Evolutionary conservation across 1,140 invertebrate species (phyloP).

Genomic region (Drosophila sulfurigaster): DNA sequence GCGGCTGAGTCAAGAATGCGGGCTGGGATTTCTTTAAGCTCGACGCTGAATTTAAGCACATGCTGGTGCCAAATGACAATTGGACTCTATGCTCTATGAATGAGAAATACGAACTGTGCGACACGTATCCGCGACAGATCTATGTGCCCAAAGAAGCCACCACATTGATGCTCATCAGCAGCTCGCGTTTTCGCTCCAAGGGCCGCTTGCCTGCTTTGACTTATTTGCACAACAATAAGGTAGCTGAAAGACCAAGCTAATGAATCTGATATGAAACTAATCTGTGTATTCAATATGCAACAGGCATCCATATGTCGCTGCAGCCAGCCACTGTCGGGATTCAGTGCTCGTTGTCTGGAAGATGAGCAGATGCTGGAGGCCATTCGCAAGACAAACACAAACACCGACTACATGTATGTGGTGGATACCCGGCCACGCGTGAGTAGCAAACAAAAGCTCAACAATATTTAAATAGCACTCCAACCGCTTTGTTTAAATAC

Average conservation of each 20-base stretch:
- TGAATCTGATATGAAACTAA: slow-evolving; percentile 17
- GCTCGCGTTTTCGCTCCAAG: slow-evolving; percentile 97
- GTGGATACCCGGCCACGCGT: slow-evolving; percentile 98
- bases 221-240: slow-evolving; percentile 95
- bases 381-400: slow-evolving; percentile 96
- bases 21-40: slow-evolving; percentile 98
- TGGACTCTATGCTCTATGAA: slow-evolving; percentile 97
- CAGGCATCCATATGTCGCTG: slow-evolving; percentile 96
- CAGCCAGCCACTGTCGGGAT: slow-evolving; percentile 98
- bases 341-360: slow-evolving; percentile 98
- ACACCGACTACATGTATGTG: slow-evolving; percentile 96
- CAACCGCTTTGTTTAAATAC: slow-evolving; percentile 41
- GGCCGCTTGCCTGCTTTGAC: slow-evolving; percentile 97
- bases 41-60: slow-evolving; percentile 95
- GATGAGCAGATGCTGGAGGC: slow-evolving; percentile 98
- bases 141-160: slow-evolving; percentile 95
- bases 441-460: slow-evolving; percentile 68
- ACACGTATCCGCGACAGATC: slow-evolving; percentile 97
- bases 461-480: slow-evolving; percentile 32
- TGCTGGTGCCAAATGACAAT: slow-evolving; percentile 96
- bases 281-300: neutral
- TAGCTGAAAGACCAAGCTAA: slow-evolving; percentile 7
- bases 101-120: slow-evolving; percentile 97
- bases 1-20: slow-evolving; percentile 89
- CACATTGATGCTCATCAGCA: slow-evolving; percentile 94